A percentile compares a stretch with the other conserved stretches of the same genome.
phyloP scores from a whole-genome alignment of 1,140 invertebrate genomes.

The Drosophila leontia region DNA sequence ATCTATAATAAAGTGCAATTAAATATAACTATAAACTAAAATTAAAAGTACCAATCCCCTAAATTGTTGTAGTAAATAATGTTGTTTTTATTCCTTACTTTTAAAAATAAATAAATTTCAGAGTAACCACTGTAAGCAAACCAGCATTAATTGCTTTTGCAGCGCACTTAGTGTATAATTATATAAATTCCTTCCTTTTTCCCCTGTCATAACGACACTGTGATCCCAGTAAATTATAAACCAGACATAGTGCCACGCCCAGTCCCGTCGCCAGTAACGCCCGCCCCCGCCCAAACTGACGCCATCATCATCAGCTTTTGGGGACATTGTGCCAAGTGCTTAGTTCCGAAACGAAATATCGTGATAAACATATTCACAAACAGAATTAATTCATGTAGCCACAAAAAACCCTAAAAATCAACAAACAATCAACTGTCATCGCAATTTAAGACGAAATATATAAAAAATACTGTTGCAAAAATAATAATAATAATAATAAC shows the following conservation, averaged over 20 bases:
- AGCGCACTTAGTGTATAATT: constrained; percentile 16
- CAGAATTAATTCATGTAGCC: constrained; percentile 39
- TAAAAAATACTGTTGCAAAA: constrained; percentile 43
- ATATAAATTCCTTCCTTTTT: constrained; percentile 3
- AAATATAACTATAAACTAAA: background rate
- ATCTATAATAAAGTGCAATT: too few species aligned
- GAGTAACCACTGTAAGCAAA: background rate
- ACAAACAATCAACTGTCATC: constrained; percentile 36
- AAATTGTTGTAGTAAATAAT: too few species aligned
- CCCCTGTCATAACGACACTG: background rate
- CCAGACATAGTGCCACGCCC: constrained; percentile 25
- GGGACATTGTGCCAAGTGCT: constrained; percentile 11
- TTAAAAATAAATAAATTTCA: background rate
- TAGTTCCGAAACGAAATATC: constrained; percentile 29
- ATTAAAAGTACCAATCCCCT: background rate
- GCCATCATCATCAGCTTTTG: constrained; percentile 16
- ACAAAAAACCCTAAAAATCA: constrained; percentile 13
- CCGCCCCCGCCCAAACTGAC: constrained; percentile 13
- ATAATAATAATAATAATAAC: constrained; percentile 26
- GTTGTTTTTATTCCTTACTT: background rate
- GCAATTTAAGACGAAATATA: constrained; percentile 45
- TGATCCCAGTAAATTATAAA: constrained; percentile 21
- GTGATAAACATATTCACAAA: constrained; percentile 42
- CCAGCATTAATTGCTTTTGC: constrained; percentile 9
- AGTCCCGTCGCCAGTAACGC: constrained; percentile 12